Base-by-base conservation (phyloP, 2,113 vertebrate species). In the Nannospalax galili region DNA sequence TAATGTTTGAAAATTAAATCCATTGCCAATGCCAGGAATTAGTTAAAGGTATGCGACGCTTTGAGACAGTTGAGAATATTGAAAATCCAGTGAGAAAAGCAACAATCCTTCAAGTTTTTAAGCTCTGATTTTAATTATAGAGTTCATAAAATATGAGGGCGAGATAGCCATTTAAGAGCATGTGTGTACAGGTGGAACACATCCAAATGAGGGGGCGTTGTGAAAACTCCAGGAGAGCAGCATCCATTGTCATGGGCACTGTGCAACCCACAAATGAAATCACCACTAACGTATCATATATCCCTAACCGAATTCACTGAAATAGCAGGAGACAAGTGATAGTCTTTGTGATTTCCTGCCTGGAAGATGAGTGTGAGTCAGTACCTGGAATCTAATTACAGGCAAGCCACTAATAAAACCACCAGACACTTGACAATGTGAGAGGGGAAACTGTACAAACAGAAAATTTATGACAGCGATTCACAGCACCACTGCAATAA, bases 401-500 rank as follows among this genome's bases (percentile, higher is more conserved):
- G 92, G 73, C 91, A 96, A 94, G 96, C 94, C 92, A 97, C 94
- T 90, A 98, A 97, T 92, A 98, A 98, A 98, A 97, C 73, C 64
- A 48, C 7, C 90, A 97, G 81, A 85, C 86, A 97, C 84, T 97
- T 92, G 94, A 96, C 94, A 97, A 92, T 94, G 95, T 95, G 96
- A 97, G 97, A 98, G 98, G 97, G 86, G 97, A 97, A 98, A 96
- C 75, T 94, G 84, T 96, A 97, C 95, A 98, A 98, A 98, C 93
- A 98, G 96, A 98, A 98, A 97, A 98, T 88, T 97, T 97, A 93
- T 98, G 98, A 98, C 96, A 97, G 95, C 97, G 97, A 98, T 98
- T 95, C 97, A 98, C 94, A 97, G 97, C 64, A 45, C 52, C 16
- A 11, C 75, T 98, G 98, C 95, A 97, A 97, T 98, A 97, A 98